Evolutionary conservation across 2,888 invertebrate genomes (phyloP).

Genomic region (Dexiosoma caninum): DNA sequence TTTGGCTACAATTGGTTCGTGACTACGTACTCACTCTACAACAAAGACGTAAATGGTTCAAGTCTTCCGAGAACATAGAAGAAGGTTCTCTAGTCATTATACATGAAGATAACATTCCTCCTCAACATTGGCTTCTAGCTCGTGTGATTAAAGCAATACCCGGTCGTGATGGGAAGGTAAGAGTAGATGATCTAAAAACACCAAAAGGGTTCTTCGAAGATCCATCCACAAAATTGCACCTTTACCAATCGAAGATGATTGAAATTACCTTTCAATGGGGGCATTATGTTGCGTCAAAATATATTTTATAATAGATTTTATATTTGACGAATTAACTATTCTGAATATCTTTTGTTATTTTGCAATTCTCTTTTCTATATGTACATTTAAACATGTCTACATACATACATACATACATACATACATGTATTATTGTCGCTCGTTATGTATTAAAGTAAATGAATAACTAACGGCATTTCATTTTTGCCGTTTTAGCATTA

Average conservation of each 20-base stretch:
- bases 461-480: no score
- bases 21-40: constrained; percentile 53
- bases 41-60: constrained; percentile 45
- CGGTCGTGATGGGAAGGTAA: constrained; percentile 28
- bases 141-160: constrained; percentile 24
- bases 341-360: no score
- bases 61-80: constrained; percentile 32
- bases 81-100: constrained; percentile 53
- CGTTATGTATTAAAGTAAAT: no score
- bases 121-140: constrained; percentile 56
- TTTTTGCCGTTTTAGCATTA: no score
- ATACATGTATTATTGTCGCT: no score
- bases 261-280: constrained; percentile 33
- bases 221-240: constrained; percentile 42
- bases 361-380: background rate
- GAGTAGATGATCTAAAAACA: constrained; percentile 50
- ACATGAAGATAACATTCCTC: constrained; percentile 56
- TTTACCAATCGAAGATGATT: constrained; percentile 14
- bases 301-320: no score
- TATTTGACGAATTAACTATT: no score
- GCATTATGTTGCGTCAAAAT: constrained; percentile 29
- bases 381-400: no score
- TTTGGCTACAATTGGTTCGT: constrained; percentile 48
- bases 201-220: constrained; percentile 19
- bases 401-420: no score